These are phyloP conservation scores for Plagiodera versicolora DNA, from an alignment of 2,888 invertebrate species.

Conservation along the genomic window DNA sequence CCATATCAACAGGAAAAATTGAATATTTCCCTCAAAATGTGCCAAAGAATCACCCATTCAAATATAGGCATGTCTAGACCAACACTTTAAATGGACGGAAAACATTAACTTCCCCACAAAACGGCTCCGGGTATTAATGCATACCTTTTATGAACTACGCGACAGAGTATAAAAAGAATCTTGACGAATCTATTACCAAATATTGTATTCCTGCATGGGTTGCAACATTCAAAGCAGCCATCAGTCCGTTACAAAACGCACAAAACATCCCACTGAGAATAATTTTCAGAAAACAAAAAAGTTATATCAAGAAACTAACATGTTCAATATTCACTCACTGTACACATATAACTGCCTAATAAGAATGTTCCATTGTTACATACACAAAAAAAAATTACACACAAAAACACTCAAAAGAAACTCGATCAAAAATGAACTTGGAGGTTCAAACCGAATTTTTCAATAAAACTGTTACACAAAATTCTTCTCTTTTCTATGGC, in stretches of 20 bases:
- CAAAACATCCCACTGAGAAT: background rate
- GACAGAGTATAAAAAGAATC: background rate
- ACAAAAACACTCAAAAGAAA: background rate
- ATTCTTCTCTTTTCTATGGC: background rate
- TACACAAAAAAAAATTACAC: background rate
- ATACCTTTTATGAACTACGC: background rate
- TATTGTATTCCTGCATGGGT: background rate
- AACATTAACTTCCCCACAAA: no score
- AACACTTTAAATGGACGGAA: background rate
- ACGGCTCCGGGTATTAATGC: no score
- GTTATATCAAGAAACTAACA: background rate
- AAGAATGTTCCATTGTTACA: background rate
- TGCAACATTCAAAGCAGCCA: background rate
- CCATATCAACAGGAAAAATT: no score
- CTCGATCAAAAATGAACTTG: background rate
- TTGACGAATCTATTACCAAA: background rate
- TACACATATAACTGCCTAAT: background rate
- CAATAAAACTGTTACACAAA: background rate
- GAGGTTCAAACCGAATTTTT: background rate
- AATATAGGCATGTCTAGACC: no score
- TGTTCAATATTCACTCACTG: background rate
- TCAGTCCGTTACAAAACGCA: background rate
- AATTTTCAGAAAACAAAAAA: background rate
- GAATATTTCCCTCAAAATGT: no score
- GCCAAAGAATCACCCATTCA: no score